phyloP scores from a whole-genome alignment of 2,113 vertebrate genomes.

The Emydura subglobosa region DNA sequence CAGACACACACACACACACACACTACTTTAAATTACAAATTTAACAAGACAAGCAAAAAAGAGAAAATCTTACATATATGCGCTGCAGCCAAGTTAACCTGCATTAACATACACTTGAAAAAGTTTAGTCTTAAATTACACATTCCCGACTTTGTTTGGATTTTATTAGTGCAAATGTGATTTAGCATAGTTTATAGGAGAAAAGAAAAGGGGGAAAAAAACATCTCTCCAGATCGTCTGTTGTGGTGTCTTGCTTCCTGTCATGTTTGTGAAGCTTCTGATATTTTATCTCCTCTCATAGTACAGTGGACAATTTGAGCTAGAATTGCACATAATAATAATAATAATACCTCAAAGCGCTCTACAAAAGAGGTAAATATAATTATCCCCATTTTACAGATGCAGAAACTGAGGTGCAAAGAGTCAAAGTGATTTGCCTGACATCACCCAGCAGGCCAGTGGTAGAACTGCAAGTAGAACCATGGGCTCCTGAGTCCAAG shows the following conservation, averaged over 20 bases:
- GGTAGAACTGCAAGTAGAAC: not conserved
- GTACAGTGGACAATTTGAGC: not conserved
- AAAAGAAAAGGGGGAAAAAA: not conserved
- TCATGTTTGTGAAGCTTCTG: not conserved
- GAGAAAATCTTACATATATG: not conserved
- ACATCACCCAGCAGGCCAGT: not conserved
- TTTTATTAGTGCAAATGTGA: not conserved
- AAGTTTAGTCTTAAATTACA: conserved; percentile 10
- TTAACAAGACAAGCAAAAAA: conserved; percentile 29
- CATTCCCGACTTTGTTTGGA: not conserved
- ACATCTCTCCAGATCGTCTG: not conserved
- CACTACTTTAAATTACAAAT: conserved; percentile 50
- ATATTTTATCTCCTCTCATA: not conserved
- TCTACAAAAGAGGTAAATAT: not conserved
- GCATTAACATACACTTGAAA: conserved; percentile 29
- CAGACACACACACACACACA: not conserved
- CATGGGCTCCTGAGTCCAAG: not conserved
- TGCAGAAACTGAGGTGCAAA: not conserved
- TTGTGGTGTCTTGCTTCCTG: not conserved
- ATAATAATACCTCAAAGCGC: not conserved
- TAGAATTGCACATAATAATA: not conserved
- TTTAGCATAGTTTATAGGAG: not conserved
- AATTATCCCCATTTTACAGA: not conserved
- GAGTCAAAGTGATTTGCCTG: not conserved
- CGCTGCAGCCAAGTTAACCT: not conserved